These are phyloP conservation scores for Tuberolachnus salignus DNA, from an alignment of 2,888 invertebrate species.

Conservation along the genomic window DNA sequence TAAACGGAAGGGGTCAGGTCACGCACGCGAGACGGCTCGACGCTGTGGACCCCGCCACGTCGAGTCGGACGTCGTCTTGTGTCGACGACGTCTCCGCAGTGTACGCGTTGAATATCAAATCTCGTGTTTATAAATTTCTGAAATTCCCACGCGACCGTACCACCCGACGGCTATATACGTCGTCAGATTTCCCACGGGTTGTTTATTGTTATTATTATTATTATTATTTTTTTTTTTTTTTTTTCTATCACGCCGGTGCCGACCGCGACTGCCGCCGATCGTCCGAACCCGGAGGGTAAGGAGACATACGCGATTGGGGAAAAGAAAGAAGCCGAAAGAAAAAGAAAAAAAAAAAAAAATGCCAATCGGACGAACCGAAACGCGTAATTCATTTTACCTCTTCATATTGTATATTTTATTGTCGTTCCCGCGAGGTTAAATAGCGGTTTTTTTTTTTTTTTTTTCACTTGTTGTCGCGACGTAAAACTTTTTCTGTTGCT, in stretches of 20 bases:
- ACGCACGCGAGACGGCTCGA: too few relatives aligned
- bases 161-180: slow-evolving; percentile 5
- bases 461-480: slow-evolving; percentile 15
- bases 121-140: slow-evolving; percentile 21
- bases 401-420: slow-evolving; percentile 23
- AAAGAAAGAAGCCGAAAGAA: too few relatives aligned
- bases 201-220: slow-evolving; percentile 35
- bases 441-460: too few relatives aligned
- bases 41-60: too few relatives aligned
- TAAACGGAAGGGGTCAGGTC: neutral
- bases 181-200: slow-evolving; percentile 49
- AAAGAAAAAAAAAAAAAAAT: too few relatives aligned
- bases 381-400: slow-evolving; percentile 19
- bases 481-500: neutral
- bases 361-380: too few relatives aligned
- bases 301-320: too few relatives aligned
- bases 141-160: slow-evolving; percentile 28
- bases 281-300: neutral
- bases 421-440: slow-evolving; percentile 21
- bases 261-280: neutral
- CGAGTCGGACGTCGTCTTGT: too few relatives aligned
- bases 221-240: neutral
- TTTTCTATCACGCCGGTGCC: neutral
- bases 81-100: too few relatives aligned
- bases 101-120: slow-evolving; percentile 37